Percentiles rank a stretch among this genome's conserved stretches.
Evolutionary conservation across 92 coral and sea anemone species (phyloP).

Genomic region (Palythoa grandiflora): DNA sequence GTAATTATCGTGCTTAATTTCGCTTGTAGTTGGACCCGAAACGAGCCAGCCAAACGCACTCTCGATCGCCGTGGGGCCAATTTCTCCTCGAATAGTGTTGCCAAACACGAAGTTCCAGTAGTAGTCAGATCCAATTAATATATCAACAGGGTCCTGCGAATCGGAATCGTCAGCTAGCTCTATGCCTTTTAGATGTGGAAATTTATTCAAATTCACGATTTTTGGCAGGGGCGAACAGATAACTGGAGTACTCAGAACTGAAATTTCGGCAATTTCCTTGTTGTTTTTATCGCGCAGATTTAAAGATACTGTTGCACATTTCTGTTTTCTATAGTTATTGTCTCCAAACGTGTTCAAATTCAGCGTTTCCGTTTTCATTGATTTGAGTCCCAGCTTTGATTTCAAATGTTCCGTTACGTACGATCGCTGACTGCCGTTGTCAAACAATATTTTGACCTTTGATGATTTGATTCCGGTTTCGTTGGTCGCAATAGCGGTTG

Average conservation of each 20-base stretch:
- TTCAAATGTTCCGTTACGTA: conserved; percentile 60
- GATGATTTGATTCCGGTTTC: conserved; percentile 52
- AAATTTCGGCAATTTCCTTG: conserved; percentile 40
- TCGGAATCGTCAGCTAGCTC: conserved; percentile 57
- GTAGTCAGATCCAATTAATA: conserved; percentile 73
- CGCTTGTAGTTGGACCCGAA: conserved; percentile 55
- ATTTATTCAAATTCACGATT: conserved; percentile 35
- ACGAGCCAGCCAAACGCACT: conserved; percentile 76
- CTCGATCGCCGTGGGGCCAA: conserved; percentile 69
- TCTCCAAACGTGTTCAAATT: conserved; percentile 69
- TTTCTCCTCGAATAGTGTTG: conserved; percentile 59
- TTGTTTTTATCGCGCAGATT: conserved; percentile 15
- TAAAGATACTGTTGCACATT: conserved; percentile 45
- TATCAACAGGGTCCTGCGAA: conserved; percentile 52
- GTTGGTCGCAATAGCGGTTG: conserved; percentile 71
- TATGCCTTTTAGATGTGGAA: conserved; percentile 49
- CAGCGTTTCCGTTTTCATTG: conserved; percentile 46
- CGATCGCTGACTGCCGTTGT: conserved; percentile 67
- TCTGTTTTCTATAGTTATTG: conserved; percentile 51
- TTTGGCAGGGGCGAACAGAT: conserved; percentile 65
- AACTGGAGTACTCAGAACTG: conserved; percentile 55
- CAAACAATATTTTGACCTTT: conserved; percentile 63
- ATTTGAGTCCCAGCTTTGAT: conserved; percentile 41
- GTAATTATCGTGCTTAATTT: neutral
- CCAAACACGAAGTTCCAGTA: conserved; percentile 71